Conservation (phyloP, 2,888 invertebrate species). For the Stictocephala bisonia region DNA sequence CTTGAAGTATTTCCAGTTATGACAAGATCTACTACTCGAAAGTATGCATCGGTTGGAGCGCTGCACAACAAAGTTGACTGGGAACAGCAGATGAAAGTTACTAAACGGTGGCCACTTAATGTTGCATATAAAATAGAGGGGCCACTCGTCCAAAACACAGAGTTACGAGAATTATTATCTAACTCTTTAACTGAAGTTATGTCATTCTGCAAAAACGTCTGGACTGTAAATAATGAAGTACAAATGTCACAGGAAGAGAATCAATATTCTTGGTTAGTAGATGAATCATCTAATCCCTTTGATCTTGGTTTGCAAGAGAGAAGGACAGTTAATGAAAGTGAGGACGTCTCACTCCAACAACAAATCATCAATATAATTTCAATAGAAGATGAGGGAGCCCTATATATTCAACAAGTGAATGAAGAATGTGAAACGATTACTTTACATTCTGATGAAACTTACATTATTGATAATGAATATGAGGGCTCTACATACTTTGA, state of each 20-base stretch:
- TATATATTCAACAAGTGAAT: background rate
- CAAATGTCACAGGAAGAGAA: background rate
- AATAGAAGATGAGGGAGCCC: background rate
- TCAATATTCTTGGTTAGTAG: too few relatives aligned
- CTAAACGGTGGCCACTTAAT: background rate
- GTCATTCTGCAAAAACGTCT: background rate
- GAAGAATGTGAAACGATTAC: conserved; percentile 25
- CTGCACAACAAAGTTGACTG: conserved; percentile 10
- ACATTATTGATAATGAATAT: background rate
- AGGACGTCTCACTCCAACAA: background rate
- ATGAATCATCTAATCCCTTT: too few relatives aligned
- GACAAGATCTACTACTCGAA: conserved; percentile 12
- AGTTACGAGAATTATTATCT: background rate
- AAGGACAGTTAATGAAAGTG: background rate
- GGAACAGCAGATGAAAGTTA: background rate
- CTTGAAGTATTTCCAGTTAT: conserved; percentile 2
- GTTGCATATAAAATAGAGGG: background rate
- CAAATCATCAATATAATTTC: background rate
- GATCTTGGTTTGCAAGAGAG: too few relatives aligned
- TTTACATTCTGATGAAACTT: background rate
- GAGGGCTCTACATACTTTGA: background rate
- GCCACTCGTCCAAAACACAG: background rate
- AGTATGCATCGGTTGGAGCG: conserved; percentile 8
- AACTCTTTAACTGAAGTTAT: background rate
- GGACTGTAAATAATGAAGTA: background rate